These are phyloP conservation scores for Drosophila borealis DNA, from an alignment of 2,888 invertebrate species.

Conservation along the genomic window DNA sequence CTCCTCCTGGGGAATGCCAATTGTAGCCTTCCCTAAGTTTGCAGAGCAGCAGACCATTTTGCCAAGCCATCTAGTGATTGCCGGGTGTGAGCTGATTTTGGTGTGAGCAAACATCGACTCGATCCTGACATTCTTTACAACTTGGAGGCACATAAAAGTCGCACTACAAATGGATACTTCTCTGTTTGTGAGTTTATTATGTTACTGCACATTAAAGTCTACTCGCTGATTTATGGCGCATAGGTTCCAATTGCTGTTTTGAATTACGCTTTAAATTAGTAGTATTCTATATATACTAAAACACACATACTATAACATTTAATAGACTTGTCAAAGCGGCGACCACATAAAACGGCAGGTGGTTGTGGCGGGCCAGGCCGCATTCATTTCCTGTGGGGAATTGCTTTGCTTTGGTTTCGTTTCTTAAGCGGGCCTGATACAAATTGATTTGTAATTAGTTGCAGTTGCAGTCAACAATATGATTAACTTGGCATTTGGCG, in stretches of 20 bases:
- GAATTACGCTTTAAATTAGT: slow-evolving; percentile 13
- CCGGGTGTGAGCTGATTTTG: slow-evolving; percentile 5
- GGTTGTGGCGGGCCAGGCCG: slow-evolving; percentile 17
- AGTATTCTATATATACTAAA: background rate
- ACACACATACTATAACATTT: slow-evolving; percentile 20
- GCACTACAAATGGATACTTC: slow-evolving; percentile 30
- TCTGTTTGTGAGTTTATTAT: slow-evolving; percentile 43
- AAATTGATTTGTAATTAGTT: slow-evolving; percentile 84
- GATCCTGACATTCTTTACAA: background rate
- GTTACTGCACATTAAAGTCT: slow-evolving; percentile 38
- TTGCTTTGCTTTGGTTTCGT: slow-evolving; percentile 30
- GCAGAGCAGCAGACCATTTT: no score
- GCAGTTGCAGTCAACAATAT: slow-evolving; percentile 76
- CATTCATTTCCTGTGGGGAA: slow-evolving; percentile 64
- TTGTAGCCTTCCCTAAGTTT: no score
- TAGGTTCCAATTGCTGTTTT: slow-evolving; percentile 22
- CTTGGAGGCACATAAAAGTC: slow-evolving; percentile 28
- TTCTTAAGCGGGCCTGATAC: slow-evolving; percentile 66
- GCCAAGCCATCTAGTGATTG: background rate
- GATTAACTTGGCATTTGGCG: slow-evolving; percentile 63
- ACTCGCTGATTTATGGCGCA: slow-evolving; percentile 42
- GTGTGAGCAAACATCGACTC: background rate
- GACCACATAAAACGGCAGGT: slow-evolving; percentile 49
- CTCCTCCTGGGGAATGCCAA: no score
- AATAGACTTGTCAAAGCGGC: slow-evolving; percentile 53